Conservation (phyloP, 1,140 invertebrate species). For the Aphidius ervi region DNA sequence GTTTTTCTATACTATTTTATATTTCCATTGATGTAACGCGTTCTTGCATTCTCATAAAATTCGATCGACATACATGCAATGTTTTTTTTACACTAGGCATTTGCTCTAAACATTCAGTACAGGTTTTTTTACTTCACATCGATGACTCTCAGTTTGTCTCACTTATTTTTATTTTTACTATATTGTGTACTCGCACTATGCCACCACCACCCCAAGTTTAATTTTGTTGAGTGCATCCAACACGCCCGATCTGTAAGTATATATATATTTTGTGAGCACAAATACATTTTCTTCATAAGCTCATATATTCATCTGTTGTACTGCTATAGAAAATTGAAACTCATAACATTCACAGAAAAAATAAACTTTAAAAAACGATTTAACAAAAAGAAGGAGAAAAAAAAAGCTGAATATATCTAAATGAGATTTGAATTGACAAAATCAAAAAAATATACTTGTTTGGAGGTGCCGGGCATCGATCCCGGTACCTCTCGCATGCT, state of each 20-base stretch:
- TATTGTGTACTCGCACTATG: neutral
- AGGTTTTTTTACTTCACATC: too few relatives aligned
- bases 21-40: neutral
- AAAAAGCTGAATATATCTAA: too few relatives aligned
- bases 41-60: conserved; percentile 15
- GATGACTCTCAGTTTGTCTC: conserved; percentile 4
- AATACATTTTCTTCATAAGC: neutral
- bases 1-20: neutral
- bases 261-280: conserved; percentile 9
- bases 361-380: neutral
- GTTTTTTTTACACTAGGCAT: neutral
- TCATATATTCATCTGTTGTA: conserved; percentile 2
- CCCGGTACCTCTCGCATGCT: conserved; percentile 82
- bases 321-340: neutral
- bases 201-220: conserved; percentile 5
- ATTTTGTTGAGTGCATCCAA: conserved; percentile 23
- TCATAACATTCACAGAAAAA: neutral
- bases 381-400: too few relatives aligned
- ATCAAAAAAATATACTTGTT: conserved; percentile 32
- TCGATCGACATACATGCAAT: conserved; percentile 14
- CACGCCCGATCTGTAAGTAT: conserved; percentile 13
- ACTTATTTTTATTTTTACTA: conserved; percentile 8
- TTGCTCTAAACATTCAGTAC: too few relatives aligned
- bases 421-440: neutral
- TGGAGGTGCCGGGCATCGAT: conserved; percentile 79